Evolutionary conservation across 2,113 vertebrate genomes (phyloP).

Genomic region (Mesoclemmys tuberculata): DNA sequence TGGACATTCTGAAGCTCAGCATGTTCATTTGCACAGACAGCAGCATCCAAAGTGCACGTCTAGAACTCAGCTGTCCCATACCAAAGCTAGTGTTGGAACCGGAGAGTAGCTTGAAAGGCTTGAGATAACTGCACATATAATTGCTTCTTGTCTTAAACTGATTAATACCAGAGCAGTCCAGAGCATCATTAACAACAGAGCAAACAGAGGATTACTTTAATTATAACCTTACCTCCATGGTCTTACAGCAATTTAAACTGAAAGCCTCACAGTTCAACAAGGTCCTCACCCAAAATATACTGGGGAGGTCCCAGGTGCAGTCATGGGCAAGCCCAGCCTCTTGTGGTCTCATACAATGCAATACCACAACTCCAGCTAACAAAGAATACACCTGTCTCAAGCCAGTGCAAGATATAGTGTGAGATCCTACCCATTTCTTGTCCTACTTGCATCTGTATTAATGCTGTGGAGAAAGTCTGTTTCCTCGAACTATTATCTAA

Average conservation of each 20-base stretch:
- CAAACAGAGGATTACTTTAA: conserved; percentile 1
- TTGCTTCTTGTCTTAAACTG: background rate
- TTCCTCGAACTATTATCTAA: background rate
- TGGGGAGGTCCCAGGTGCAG: background rate
- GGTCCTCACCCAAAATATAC: fast-evolving
- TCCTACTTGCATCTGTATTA: background rate
- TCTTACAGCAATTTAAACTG: background rate
- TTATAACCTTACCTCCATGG: background rate
- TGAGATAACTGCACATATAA: background rate
- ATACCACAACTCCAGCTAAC: background rate
- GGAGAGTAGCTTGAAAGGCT: background rate
- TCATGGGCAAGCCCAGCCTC: background rate
- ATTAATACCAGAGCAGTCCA: conserved; percentile 31
- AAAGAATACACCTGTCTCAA: background rate
- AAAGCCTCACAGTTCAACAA: background rate
- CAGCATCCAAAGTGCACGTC: background rate
- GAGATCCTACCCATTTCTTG: background rate
- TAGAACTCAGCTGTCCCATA: background rate
- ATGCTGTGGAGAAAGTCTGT: background rate
- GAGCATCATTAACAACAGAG: conserved; percentile 12
- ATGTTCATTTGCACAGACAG: background rate
- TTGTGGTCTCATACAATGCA: background rate
- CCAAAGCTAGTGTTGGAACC: background rate
- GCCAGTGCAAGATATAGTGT: background rate
- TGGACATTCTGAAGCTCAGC: background rate